phyloP scores from a whole-genome alignment of 2,888 invertebrate species.

The Phaonia tiefii region DNA sequence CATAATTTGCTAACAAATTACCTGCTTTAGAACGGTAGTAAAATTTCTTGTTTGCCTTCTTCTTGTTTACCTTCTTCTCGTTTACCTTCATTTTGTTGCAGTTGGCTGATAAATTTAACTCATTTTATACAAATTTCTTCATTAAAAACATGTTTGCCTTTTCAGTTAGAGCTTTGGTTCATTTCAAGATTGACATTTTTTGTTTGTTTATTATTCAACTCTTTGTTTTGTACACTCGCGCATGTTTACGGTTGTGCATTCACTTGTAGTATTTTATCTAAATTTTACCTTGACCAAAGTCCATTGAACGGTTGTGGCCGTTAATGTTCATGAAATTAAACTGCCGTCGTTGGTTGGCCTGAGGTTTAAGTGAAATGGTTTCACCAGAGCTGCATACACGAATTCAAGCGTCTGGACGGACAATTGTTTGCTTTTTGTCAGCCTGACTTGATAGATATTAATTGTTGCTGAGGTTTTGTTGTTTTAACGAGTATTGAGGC shows the following conservation, averaged over 20 bases:
- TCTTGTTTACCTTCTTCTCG: no score
- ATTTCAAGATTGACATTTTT: constrained; percentile 15
- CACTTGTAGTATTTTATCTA: constrained; percentile 1
- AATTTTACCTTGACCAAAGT: constrained; percentile 58
- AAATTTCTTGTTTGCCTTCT: no score
- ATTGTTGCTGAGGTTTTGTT: constrained; percentile 11
- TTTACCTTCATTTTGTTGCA: not conserved
- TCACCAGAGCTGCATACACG: not conserved
- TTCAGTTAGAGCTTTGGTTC: not conserved
- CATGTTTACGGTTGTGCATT: no score
- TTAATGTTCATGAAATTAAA: not conserved
- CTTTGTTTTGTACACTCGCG: no score
- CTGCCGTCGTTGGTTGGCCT: no score
- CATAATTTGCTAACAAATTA: no score
- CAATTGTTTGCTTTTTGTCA: not conserved
- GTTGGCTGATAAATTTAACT: not conserved
- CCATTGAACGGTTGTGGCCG: constrained; percentile 32
- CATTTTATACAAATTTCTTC: no score
- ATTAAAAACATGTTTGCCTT: constrained; percentile 6
- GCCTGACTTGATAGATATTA: constrained; percentile 17
- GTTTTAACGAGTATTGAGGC: not conserved
- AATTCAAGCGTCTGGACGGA: not conserved
- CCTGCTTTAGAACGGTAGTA: no score
- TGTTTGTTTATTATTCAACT: constrained; percentile 1
- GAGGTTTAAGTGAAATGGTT: constrained; percentile 3